Conservation (phyloP, 2,797 vertebrate genomes). For the Phataginus tetradactyla region DNA sequence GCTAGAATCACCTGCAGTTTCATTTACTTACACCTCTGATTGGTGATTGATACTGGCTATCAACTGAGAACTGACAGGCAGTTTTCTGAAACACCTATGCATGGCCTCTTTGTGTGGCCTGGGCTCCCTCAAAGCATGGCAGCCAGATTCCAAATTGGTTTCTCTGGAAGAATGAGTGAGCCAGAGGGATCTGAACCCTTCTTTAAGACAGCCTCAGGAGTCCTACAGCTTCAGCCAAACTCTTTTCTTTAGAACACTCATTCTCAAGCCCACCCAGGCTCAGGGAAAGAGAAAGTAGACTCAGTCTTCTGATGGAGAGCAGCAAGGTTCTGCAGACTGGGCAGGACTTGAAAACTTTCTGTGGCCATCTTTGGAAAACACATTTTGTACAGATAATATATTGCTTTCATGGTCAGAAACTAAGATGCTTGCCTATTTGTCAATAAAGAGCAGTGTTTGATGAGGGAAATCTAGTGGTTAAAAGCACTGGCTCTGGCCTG, state of each 20-base stretch:
- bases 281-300: background rate
- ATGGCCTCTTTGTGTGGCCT: background rate
- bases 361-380: background rate
- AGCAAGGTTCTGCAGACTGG: background rate
- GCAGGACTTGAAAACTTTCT: background rate
- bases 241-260: background rate
- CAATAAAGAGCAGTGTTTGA: background rate
- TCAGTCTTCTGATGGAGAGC: background rate
- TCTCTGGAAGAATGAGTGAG: background rate
- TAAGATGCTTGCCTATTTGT: background rate
- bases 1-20: background rate
- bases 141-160: background rate
- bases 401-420: slow-evolving; percentile 13
- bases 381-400: background rate
- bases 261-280: background rate
- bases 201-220: background rate
- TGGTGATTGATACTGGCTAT: background rate
- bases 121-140: background rate
- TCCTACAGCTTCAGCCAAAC: background rate
- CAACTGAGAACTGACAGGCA: background rate
- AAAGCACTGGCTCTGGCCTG: background rate
- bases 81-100: background rate
- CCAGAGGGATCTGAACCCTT: background rate
- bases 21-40: background rate
- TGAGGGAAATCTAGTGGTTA: background rate